phyloP scores from a whole-genome alignment of 2,113 vertebrate genomes.

The Gymnarchus niloticus region DNA sequence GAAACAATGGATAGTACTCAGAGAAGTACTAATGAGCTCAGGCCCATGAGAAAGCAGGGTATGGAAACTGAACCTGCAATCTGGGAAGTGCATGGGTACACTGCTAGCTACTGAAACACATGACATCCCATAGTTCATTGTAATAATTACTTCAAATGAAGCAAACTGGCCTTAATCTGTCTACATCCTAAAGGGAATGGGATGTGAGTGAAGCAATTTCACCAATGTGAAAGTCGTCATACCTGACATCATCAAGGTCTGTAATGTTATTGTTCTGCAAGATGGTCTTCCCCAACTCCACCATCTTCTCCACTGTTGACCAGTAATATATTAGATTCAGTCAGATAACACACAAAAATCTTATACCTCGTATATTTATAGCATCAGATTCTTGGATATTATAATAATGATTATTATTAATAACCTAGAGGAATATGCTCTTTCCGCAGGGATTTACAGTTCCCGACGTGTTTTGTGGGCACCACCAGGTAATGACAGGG shows the following conservation, averaged over 20 bases:
- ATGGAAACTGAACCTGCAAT: neutral
- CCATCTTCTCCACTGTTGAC: constrained; percentile 76
- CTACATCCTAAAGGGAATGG: neutral
- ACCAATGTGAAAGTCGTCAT: constrained; percentile 14
- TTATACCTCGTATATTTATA: neutral
- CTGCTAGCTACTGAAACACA: neutral
- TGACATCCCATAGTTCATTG: neutral
- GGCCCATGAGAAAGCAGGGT: too few species aligned
- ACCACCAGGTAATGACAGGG: constrained; percentile 91
- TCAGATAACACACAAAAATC: neutral
- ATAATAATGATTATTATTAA: neutral
- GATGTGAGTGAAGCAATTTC: neutral
- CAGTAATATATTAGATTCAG: constrained; percentile 25
- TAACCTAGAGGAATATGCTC: constrained; percentile 75
- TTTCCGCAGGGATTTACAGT: constrained; percentile 77
- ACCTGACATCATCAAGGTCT: constrained; percentile 82
- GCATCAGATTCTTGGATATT: neutral
- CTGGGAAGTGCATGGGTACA: neutral
- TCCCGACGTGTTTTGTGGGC: constrained; percentile 80
- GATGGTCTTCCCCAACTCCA: constrained; percentile 75
- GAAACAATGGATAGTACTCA: too few species aligned
- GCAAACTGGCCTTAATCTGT: neutral
- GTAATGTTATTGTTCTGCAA: constrained; percentile 76
- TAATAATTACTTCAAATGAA: neutral
- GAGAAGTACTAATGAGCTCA: too few species aligned